Base-by-base conservation (phyloP, 2,888 invertebrate species). In the Crematogaster levior region DNA sequence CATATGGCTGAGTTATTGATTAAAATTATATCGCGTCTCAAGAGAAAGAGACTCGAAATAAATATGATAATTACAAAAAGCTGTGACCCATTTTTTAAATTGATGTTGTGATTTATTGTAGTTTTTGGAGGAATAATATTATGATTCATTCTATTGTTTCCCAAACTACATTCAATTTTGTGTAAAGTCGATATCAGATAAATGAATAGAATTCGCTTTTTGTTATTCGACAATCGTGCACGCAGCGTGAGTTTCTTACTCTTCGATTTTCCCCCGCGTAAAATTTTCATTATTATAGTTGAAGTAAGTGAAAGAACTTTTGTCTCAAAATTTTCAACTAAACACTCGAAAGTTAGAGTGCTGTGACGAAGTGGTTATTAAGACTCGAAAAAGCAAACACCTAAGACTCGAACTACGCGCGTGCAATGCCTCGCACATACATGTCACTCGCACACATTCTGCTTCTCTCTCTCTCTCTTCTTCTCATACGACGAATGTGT, bases 351-450 rank as follows among this genome's bases (percentile, higher is more conserved):
- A 81, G 68, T 81, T 48, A 37, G 24, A 79, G 70, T 27, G 58
- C 21, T 37, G 77, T 37, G 77, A 56, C 80, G 43, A 80, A 68
- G 48, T 48, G 27, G 74, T 68, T 84, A 86, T 86, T 75, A 86
- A 79, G 80, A 86, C 70, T 82, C 72, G 73, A 86, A 84, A 77
- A 61, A 51, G 53, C 56, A 46, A 68, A 61, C 37, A 72, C 48
- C 43, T 80, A 43, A 18, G 34, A 56, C 56, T 70, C 43, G 18
- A 56, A 21, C 5, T 68, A 53, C 65, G 60, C 60, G 66, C 60
- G 40, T 61, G 53, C 58, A 60, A 30, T 63, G 24, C 27, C 21
- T 51, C n/a, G 37, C 24, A 37, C 12, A 46, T 34, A 61, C 51
- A 24, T 6, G 34, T 6, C 34, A 6, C 34, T 34, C 34, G 34